Conservation (phyloP, 2,797 vertebrate species). For the Danio jaintianensis region DNA sequence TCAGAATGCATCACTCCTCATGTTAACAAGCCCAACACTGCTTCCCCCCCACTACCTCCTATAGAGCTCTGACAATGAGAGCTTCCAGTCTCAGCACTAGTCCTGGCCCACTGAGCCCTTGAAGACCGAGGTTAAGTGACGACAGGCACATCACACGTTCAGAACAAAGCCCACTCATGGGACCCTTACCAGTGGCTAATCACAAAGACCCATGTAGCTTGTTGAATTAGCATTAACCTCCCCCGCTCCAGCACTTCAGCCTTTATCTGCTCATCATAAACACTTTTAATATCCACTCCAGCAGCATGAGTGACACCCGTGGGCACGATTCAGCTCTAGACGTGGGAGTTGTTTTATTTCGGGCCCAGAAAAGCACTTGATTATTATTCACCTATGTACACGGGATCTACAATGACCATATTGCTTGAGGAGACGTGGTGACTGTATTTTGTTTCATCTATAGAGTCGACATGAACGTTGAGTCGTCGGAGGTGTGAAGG, state of each 20-base stretch:
- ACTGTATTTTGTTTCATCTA: background rate
- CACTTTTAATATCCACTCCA: slow-evolving; percentile 27
- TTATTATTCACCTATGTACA: slow-evolving; percentile 27
- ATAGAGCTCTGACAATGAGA: background rate
- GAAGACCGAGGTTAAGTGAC: slow-evolving; percentile 39
- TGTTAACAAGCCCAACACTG: background rate
- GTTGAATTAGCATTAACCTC: slow-evolving; percentile 49
- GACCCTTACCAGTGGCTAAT: slow-evolving; percentile 57
- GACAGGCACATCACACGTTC: slow-evolving; percentile 10
- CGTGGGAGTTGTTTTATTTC: slow-evolving; percentile 49
- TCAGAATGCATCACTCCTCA: slow-evolving; percentile 12
- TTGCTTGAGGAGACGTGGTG: background rate
- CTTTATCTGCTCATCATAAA: slow-evolving; percentile 55
- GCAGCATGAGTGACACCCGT: slow-evolving; percentile 2
- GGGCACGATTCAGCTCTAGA: background rate
- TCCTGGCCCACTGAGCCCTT: slow-evolving; percentile 4
- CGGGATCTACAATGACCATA: background rate
- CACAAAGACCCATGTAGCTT: slow-evolving; percentile 41
- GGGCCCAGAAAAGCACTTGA: slow-evolving; percentile 52
- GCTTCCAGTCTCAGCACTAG: slow-evolving; percentile 2
- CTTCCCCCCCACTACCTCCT: background rate
- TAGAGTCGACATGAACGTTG: too few relatives aligned
- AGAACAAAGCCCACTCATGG: slow-evolving; percentile 37
- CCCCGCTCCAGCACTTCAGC: slow-evolving; percentile 52
- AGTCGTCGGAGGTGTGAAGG: slow-evolving; percentile 1